Evolutionary conservation across 2,888 invertebrate genomes (phyloP).

Genomic region (Cephus sareptanus): DNA sequence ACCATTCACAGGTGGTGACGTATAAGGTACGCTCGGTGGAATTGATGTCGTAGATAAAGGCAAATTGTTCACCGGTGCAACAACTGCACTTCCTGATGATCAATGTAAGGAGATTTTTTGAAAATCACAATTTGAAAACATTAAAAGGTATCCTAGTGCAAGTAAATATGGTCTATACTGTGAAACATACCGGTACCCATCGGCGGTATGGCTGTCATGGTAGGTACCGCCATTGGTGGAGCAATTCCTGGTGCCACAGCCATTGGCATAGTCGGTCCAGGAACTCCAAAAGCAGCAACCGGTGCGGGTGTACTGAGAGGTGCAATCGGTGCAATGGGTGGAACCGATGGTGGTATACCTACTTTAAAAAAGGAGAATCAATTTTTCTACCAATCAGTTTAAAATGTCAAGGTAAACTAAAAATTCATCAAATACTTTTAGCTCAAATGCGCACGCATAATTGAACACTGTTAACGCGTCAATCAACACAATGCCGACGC

Average conservation of each 20-base stretch:
- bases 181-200: slow-evolving; percentile 41
- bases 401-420: neutral
- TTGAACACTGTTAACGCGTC: neutral
- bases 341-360: slow-evolving; percentile 49
- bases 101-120: neutral
- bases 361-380: slow-evolving; percentile 7
- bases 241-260: slow-evolving; percentile 45
- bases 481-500: neutral
- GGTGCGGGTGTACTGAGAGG: slow-evolving; percentile 59
- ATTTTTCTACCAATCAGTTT: neutral
- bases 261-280: slow-evolving; percentile 47
- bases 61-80: neutral
- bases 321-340: slow-evolving; percentile 47
- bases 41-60: neutral
- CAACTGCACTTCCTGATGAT: neutral
- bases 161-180: slow-evolving; percentile 2
- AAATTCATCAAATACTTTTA: neutral
- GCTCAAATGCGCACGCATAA: neutral
- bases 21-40: neutral
- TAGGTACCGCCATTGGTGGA: slow-evolving; percentile 30
- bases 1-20: slow-evolving; percentile 34
- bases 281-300: slow-evolving; percentile 59
- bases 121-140: neutral
- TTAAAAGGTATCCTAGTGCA: neutral
- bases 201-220: slow-evolving; percentile 36